These are phyloP conservation scores for Meloidogyne floridensis DNA, from an alignment of 1,140 invertebrate species.

Conservation along the genomic window DNA sequence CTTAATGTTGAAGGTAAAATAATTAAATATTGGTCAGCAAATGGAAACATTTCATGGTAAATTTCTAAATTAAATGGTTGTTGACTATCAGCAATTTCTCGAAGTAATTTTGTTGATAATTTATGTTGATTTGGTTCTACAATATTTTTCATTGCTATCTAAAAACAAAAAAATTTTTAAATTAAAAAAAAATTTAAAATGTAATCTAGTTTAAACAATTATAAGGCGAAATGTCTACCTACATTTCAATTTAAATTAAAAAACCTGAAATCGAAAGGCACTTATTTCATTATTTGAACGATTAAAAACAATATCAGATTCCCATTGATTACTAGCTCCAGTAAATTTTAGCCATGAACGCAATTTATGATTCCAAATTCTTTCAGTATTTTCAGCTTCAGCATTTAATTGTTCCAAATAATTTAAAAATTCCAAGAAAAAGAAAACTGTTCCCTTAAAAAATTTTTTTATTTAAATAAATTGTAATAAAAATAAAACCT, in stretches of 20 bases:
- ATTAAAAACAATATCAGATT: slow-evolving; percentile 58
- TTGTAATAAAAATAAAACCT: background rate
- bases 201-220: no score
- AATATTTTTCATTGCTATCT: slow-evolving; percentile 65
- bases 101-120: slow-evolving; percentile 57
- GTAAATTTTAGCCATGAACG: slow-evolving; percentile 65
- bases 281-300: slow-evolving; percentile 50
- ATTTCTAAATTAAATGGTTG: slow-evolving; percentile 59
- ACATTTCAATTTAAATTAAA: background rate
- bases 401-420: slow-evolving; percentile 63
- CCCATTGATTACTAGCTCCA: slow-evolving; percentile 60
- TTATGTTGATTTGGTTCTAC: slow-evolving; percentile 66
- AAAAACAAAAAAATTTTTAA: background rate
- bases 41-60: slow-evolving; percentile 64
- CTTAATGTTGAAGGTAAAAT: slow-evolving; percentile 67
- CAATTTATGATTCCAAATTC: slow-evolving; percentile 61
- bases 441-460: slow-evolving; percentile 61
- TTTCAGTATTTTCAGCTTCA: slow-evolving; percentile 62
- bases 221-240: no score
- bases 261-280: slow-evolving; percentile 55
- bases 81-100: slow-evolving; percentile 61
- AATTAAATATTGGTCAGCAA: slow-evolving; percentile 66
- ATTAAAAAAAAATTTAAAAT: background rate
- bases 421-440: slow-evolving; percentile 64
- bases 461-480: background rate